These are phyloP conservation scores for Hetaerina titia DNA, from an alignment of 2,888 invertebrate species.

Conservation along the genomic window DNA sequence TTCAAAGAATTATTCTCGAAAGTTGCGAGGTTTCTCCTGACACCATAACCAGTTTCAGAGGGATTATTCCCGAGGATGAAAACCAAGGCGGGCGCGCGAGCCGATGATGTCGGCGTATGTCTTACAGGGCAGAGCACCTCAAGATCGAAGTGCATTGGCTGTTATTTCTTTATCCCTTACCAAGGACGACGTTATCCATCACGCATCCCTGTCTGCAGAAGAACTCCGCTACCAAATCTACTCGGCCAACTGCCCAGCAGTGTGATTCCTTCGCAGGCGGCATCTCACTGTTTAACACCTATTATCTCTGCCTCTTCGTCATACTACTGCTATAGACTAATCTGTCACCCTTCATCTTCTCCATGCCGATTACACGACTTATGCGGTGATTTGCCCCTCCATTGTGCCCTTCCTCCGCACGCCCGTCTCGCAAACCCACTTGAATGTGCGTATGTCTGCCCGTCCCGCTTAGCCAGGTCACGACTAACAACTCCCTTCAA, in stretches of 20 bases:
- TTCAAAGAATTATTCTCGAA: background rate
- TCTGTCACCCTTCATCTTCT: background rate
- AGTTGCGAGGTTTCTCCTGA: background rate
- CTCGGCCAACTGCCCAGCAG: background rate
- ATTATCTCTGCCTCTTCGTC: background rate
- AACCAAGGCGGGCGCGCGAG: background rate
- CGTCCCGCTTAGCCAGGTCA: too few species aligned
- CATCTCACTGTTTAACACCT: background rate
- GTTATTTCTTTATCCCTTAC: constrained; percentile 37
- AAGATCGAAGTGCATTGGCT: constrained; percentile 6
- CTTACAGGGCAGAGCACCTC: background rate
- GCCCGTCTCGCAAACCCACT: background rate
- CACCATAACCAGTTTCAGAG: background rate
- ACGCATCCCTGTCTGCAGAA: background rate
- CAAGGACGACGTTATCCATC: constrained; percentile 35
- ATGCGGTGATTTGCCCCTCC: background rate
- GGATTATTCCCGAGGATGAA: background rate
- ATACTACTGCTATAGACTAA: background rate
- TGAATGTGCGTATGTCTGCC: too few species aligned
- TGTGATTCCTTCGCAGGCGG: background rate
- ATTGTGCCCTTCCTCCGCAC: background rate
- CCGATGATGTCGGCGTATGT: constrained; percentile 22
- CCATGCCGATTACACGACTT: constrained; percentile 10
- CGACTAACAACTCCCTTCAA: too few species aligned
- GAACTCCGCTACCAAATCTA: background rate